These are phyloP conservation scores for Hemicentrotus pulcherrimus DNA, from an alignment of 35 echinoderm and acorn worm genomes.

Conservation along the genomic window DNA sequence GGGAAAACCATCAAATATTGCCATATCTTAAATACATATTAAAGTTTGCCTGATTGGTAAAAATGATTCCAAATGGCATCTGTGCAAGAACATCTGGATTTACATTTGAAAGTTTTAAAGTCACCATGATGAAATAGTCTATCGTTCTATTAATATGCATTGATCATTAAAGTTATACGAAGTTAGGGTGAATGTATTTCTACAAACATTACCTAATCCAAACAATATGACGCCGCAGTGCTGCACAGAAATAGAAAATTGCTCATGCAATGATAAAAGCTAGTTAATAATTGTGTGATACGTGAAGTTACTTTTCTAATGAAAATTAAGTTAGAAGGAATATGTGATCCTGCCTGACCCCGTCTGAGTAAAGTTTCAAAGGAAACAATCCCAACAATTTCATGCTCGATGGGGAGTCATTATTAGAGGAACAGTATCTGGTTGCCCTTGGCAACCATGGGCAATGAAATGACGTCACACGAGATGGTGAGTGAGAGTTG, in stretches of 20 bases:
- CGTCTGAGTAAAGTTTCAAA: slow-evolving; percentile 20
- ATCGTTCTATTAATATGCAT: neutral
- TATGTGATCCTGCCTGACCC: neutral
- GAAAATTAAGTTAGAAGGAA: slow-evolving; percentile 43
- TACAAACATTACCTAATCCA: neutral
- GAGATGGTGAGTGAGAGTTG: neutral
- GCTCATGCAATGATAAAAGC: neutral
- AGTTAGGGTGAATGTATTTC: neutral
- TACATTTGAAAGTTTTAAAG: no score
- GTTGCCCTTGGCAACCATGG: slow-evolving; percentile 28
- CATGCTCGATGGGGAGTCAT: neutral
- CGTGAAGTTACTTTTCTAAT: slow-evolving; percentile 16
- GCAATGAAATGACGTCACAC: neutral
- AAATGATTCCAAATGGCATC: neutral
- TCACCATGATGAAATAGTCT: no score
- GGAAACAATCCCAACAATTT: neutral
- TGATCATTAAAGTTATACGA: neutral
- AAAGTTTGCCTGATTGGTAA: no score
- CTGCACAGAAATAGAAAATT: neutral
- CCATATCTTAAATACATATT: no score
- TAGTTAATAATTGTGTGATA: neutral
- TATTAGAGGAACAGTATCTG: slow-evolving; percentile 30
- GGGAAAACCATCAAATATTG: no score
- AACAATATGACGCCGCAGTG: neutral
- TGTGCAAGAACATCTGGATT: neutral